Percentiles rank a stretch among this genome's conserved stretches.
Evolutionary conservation across 2,888 invertebrate species (phyloP).

Genomic region (Cataglyphis livida): DNA sequence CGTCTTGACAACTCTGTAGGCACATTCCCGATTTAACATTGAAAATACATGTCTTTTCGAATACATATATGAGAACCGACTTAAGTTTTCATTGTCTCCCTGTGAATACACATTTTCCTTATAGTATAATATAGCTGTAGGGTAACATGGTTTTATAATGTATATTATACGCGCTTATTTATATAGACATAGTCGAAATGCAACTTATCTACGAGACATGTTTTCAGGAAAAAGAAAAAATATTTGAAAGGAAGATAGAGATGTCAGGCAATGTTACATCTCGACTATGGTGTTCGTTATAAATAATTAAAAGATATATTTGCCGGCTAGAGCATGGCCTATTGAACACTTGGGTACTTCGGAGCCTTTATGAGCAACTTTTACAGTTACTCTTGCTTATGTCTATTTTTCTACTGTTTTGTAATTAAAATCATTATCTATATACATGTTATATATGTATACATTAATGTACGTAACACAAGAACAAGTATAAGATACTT

Average conservation of each 20-base stretch:
- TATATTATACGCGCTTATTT: conserved; percentile 61
- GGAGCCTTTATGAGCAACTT: conserved; percentile 65
- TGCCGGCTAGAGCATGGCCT: conserved; percentile 71
- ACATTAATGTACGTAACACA: conserved; percentile 18
- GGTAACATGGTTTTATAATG: conserved; percentile 63
- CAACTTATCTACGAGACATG: conserved; percentile 41
- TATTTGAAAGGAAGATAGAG: conserved; percentile 30
- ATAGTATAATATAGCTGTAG: conserved; percentile 65
- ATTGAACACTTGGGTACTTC: conserved; percentile 76
- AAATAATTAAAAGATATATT: conserved; percentile 71
- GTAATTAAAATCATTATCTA: conserved; percentile 57
- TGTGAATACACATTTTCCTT: conserved; percentile 64
- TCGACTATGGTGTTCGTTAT: conserved; percentile 67
- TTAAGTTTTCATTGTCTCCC: conserved; percentile 66
- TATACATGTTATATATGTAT: conserved; percentile 30
- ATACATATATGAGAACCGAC: conserved; percentile 62
- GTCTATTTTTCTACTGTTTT: conserved; percentile 55
- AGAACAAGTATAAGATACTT: conserved; percentile 49
- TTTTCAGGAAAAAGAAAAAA: conserved; percentile 19
- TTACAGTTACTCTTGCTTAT: conserved; percentile 66
- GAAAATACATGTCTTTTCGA: conserved; percentile 65
- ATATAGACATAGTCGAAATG: conserved; percentile 64
- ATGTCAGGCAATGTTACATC: conserved; percentile 58
- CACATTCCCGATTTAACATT: conserved; percentile 67
- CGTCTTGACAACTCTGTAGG: conserved; percentile 68